Base-by-base conservation (phyloP, 2,113 vertebrate species). In the Gasterosteus aculeatus region DNA sequence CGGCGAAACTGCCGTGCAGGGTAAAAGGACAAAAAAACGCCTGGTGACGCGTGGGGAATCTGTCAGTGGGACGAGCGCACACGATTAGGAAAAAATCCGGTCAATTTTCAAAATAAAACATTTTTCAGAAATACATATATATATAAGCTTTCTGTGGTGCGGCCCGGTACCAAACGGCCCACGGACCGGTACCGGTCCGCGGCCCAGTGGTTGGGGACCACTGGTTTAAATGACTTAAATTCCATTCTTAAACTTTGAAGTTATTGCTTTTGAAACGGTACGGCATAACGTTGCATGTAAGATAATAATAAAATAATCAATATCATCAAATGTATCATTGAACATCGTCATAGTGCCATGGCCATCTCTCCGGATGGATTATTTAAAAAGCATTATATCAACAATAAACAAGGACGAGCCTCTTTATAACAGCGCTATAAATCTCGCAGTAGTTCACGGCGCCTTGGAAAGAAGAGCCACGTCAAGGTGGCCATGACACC, bases 341-440 rank as follows among this genome's bases (percentile, higher is more conserved):
- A 63, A 58, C 35, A 12, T n/a, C 7, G 65, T 7, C 31, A 1
- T 7, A 12, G 35, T 41, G 26, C 18, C 16, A 16, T 4, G n/a
- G 1, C 33, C 18, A 35, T 15, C 22, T 31, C 14, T 12, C 6
- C 3, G 72, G 54, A 18, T 5, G 38, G 10, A 0, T 57, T 41
- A 56, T 33, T 6, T 70, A 12, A 68, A 71, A 71, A 39, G 42
- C 46, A 60, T 54, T 2, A 47, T 4, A 42, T 16, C 7, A 18
- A 56, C 58, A 51, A 14, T 7, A 64, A 64, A 61, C 44, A 61
- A n/a, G 7, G 73, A 74, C 47, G 18, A 29, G 18, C 44, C 77
- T 64, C 89, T 86, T 85, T 89, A 83, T 84, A 78, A 87, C 62
- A 42, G 57, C 3, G 31, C 70, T 57, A 59, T 76, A 72, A 78